Evolutionary conservation across 2,113 vertebrate genomes (phyloP), one percentile per base, ranked within the genome.

Genomic region (Isichthys henryi): DNA sequence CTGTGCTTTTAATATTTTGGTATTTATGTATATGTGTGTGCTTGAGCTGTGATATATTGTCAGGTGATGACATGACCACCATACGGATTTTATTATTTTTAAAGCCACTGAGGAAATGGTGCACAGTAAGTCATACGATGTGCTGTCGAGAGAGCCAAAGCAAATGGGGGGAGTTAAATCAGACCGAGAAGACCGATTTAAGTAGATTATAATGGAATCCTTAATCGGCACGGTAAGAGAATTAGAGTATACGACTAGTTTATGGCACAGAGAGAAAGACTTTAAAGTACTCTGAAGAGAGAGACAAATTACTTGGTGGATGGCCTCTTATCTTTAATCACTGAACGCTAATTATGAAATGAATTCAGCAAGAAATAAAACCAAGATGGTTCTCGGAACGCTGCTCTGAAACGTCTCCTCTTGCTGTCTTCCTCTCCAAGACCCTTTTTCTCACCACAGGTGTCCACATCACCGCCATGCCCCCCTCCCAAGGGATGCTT

Each of bases 201-300:
- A 93, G 93, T 94, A 92, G 94, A 96, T 96, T 95, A 95, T 95
- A 96, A 96, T 96, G 93, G 95, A 95, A 96, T 96, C 95, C 95
- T 95, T 96, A 96, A 96, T 95, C 95, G 95, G 94, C 90, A 66
- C 92, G 90, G 93, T 92, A 93, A 91, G 91, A 91, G 91, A 93
- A 94, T 94, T 92, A 93, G 92, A 93, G 94, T 94, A 93, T 91
- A 91, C 90, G 92, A 90, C 93, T 92, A 93, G 94, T 93, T 94
- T 92, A 91, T 91, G 94, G 94, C 94, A 94, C 83, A 49, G 83
- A 50, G 94, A 93, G 82, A 88, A 31, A 11, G 89, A 88, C 90
- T 88, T 88, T 90, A 77, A 94, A 94, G 91, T 90, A 91, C 89
- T 91, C 93, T 92, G 89, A 93, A 94, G 93, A 93, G 89, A 90